phyloP scores from a whole-genome alignment of 2,888 invertebrate genomes.

The Philereme vetulata region DNA sequence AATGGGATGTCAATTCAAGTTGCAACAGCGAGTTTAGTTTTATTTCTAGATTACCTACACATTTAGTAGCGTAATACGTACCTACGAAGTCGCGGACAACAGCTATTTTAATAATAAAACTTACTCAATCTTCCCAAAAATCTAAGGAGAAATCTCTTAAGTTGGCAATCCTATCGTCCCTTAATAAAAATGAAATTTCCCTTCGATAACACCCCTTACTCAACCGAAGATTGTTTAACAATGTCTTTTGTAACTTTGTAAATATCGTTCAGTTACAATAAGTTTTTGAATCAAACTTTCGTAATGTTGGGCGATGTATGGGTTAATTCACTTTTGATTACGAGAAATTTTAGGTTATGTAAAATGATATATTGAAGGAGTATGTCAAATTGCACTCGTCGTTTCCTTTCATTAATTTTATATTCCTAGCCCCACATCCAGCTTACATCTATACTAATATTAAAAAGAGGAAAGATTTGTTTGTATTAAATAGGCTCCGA shows the following conservation, averaged over 20 bases:
- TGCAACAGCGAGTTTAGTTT: too few species aligned
- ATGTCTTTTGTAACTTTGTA: conserved; percentile 39
- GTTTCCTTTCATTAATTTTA: background rate
- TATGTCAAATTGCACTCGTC: background rate
- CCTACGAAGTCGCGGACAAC: too few species aligned
- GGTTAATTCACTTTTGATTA: conserved; percentile 20
- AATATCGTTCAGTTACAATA: conserved; percentile 37
- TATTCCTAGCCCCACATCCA: too few species aligned
- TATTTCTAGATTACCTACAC: too few species aligned
- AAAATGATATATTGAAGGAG: background rate
- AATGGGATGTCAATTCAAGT: too few species aligned
- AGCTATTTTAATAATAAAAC: too few species aligned
- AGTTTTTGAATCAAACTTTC: conserved; percentile 40
- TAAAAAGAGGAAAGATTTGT: too few species aligned
- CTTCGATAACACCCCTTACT: conserved; percentile 50
- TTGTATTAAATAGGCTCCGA: too few species aligned
- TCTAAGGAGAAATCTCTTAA: background rate
- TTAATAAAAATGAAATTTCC: conserved; percentile 61
- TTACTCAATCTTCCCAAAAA: conserved; percentile 5
- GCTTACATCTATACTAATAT: too few species aligned
- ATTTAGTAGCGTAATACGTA: too few species aligned
- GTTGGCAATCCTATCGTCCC: conserved; percentile 39
- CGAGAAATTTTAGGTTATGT: conserved; percentile 5
- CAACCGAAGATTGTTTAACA: conserved; percentile 39
- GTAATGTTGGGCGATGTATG: conserved; percentile 16